Conservation (phyloP, 2,113 vertebrate genomes). For the Xerus inauris region DNA sequence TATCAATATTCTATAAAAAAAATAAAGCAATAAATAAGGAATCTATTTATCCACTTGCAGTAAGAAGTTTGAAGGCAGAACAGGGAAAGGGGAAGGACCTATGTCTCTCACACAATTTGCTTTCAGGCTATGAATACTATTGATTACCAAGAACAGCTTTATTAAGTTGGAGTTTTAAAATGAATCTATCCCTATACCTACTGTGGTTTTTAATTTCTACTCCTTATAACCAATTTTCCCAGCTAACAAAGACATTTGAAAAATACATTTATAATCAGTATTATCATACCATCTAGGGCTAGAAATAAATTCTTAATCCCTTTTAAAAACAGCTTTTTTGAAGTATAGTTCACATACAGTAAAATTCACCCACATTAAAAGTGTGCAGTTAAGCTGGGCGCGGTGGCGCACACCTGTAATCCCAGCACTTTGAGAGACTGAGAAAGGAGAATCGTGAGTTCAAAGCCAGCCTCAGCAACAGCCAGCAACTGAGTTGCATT, state of each 20-base stretch:
- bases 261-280: constrained; percentile 5
- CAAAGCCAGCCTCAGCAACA: too few relatives aligned
- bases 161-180: constrained; percentile 29
- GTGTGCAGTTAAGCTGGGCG: too few relatives aligned
- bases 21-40: constrained; percentile 50
- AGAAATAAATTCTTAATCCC: not conserved
- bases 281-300: not conserved
- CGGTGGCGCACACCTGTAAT: too few relatives aligned
- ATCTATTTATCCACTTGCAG: constrained; percentile 34
- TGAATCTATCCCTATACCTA: not conserved
- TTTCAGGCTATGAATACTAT: constrained; percentile 15
- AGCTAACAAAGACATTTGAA: constrained; percentile 48
- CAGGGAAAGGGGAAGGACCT: constrained; percentile 36
- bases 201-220: constrained; percentile 49
- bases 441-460: too few relatives aligned
- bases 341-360: not conserved
- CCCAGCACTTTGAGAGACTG: too few relatives aligned
- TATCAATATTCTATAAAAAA: constrained; percentile 53
- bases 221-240: constrained; percentile 19
- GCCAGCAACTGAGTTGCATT: too few relatives aligned
- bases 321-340: constrained; percentile 19
- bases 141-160: not conserved
- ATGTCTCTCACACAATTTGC: not conserved
- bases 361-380: not conserved
- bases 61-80: constrained; percentile 41